These are phyloP conservation scores for Epinephelus cyanopodus DNA, from an alignment of 2,113 vertebrate genomes.

Conservation along the genomic window DNA sequence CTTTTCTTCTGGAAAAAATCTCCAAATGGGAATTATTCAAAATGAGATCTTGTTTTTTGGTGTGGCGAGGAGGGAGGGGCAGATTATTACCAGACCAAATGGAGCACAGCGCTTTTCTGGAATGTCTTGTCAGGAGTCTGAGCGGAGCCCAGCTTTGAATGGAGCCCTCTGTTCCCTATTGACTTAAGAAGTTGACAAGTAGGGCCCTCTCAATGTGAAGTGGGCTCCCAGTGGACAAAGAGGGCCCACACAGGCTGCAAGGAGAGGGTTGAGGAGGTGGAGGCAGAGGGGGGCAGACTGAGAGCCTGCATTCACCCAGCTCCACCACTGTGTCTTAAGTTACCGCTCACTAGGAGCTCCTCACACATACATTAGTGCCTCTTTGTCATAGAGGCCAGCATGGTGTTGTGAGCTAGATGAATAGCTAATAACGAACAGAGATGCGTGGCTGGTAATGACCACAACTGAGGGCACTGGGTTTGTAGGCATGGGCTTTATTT, in stretches of 20 bases:
- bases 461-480: constrained; percentile 30
- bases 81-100: constrained; percentile 67
- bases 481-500: constrained; percentile 3
- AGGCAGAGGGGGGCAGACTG: constrained; percentile 52
- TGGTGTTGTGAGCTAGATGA: constrained; percentile 52
- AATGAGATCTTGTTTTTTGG: constrained; percentile 58
- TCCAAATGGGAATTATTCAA: constrained; percentile 60
- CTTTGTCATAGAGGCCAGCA: constrained; percentile 61
- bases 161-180: constrained; percentile 79
- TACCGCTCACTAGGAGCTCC: constrained; percentile 67
- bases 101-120: constrained; percentile 69
- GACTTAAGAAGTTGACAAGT: constrained; percentile 81
- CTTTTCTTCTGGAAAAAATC: constrained; percentile 44
- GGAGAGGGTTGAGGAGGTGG: constrained; percentile 68
- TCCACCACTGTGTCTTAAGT: constrained; percentile 69
- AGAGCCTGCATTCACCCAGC: constrained; percentile 71
- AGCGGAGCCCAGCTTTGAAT: constrained; percentile 71
- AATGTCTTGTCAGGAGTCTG: constrained; percentile 77
- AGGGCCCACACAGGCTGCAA: constrained; percentile 74
- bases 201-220: constrained; percentile 82
- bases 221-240: constrained; percentile 78
- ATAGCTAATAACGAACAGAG: constrained; percentile 43
- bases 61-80: constrained; percentile 29
- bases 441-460: constrained; percentile 40
- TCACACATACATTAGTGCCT: constrained; percentile 60